These are phyloP conservation scores for Gulo gulo DNA, from an alignment of 2,113 vertebrate genomes.

Conservation along the genomic window DNA sequence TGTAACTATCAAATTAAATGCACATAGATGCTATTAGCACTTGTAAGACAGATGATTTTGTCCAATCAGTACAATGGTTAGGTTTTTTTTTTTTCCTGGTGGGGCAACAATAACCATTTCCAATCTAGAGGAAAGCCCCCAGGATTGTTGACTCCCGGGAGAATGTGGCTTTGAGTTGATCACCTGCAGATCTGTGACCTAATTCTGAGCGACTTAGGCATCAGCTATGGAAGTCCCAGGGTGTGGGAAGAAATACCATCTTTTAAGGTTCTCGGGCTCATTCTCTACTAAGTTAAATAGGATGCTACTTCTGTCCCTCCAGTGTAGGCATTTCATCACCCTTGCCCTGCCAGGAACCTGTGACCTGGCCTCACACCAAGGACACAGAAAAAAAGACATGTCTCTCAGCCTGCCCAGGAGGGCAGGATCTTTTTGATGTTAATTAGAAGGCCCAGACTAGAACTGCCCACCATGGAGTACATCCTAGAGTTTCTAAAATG, in stretches of 20 bases:
- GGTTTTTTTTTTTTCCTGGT: background rate
- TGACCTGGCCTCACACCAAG: background rate
- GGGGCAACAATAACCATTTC: background rate
- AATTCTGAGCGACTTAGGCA: background rate
- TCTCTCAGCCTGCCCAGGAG: background rate
- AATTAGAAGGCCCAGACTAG: background rate
- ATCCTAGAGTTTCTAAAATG: background rate
- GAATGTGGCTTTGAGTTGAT: background rate
- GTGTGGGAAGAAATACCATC: background rate
- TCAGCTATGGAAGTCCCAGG: background rate
- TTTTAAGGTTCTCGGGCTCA: background rate
- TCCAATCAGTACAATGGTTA: background rate
- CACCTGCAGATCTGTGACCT: background rate
- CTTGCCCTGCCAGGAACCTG: background rate
- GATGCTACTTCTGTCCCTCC: background rate
- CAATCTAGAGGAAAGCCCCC: background rate
- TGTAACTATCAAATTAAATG: background rate
- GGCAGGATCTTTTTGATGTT: background rate
- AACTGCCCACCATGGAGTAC: background rate
- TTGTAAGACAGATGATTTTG: slow-evolving; percentile 16
- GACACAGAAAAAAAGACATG: background rate
- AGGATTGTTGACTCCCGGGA: background rate
- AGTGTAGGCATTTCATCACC: background rate
- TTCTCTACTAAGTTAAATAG: background rate
- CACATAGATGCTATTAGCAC: background rate